These are phyloP conservation scores for Lymantria dispar DNA, from an alignment of 2,888 invertebrate species.

Conservation along the genomic window DNA sequence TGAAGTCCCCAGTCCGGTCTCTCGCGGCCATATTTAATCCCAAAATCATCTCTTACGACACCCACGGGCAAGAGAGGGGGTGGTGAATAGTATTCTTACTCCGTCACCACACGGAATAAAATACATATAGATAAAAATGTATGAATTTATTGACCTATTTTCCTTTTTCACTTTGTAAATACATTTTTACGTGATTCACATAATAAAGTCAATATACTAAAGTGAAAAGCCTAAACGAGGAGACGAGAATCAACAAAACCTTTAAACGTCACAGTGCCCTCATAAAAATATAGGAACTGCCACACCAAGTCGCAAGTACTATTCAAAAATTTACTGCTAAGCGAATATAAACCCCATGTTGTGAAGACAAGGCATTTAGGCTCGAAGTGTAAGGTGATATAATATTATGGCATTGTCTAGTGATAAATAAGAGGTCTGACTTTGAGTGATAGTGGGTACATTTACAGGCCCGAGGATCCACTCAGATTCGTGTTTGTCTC, in stretches of 20 bases:
- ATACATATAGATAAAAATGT: too few relatives aligned
- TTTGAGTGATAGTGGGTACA: slow-evolving; percentile 66
- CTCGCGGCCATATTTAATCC: too few relatives aligned
- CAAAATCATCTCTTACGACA: too few relatives aligned
- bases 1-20: too few relatives aligned
- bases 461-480: slow-evolving; percentile 41
- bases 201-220: slow-evolving; percentile 29
- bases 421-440: slow-evolving; percentile 73
- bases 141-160: too few relatives aligned
- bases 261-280: slow-evolving; percentile 28
- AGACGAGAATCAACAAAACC: slow-evolving; percentile 35
- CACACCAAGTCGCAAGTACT: slow-evolving; percentile 1
- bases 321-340: background rate
- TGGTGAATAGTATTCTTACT: too few relatives aligned
- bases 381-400: slow-evolving; percentile 3
- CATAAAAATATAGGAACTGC: slow-evolving; percentile 37
- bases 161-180: too few relatives aligned
- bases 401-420: slow-evolving; percentile 26
- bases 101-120: too few relatives aligned
- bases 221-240: slow-evolving; percentile 34
- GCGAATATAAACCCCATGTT: slow-evolving; percentile 9
- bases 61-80: too few relatives aligned
- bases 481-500: slow-evolving; percentile 57
- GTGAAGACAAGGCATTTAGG: slow-evolving; percentile 5
- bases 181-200: too few relatives aligned